Percentiles rank a stretch among this genome's conserved stretches.
These are phyloP conservation scores for Stegastes partitus DNA, from an alignment of 2,113 vertebrate genomes.

Conservation along the genomic window DNA sequence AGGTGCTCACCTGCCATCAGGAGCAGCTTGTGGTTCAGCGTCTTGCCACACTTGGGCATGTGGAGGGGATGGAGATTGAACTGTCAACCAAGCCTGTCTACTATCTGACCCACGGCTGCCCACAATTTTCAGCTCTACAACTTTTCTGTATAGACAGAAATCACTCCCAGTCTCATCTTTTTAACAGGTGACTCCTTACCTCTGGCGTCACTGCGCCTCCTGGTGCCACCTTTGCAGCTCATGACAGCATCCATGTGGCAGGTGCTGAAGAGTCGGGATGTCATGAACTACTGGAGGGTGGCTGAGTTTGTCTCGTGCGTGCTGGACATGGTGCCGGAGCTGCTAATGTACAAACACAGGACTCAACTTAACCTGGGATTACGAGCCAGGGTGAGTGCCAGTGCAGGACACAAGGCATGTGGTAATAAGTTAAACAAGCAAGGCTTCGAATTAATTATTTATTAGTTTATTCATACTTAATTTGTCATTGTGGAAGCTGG, in stretches of 20 bases:
- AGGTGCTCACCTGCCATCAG: too few species aligned
- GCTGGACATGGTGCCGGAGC: slow-evolving; percentile 77
- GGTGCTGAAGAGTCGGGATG: slow-evolving; percentile 65
- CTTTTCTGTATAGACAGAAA: background rate
- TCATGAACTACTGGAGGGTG: slow-evolving; percentile 79
- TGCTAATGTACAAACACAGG: slow-evolving; percentile 82
- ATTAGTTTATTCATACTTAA: background rate
- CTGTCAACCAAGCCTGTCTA: too few species aligned
- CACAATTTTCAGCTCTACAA: too few species aligned
- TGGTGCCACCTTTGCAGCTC: slow-evolving; percentile 80
- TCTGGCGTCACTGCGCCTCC: slow-evolving; percentile 68
- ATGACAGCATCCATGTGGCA: slow-evolving; percentile 80
- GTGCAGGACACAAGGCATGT: background rate
- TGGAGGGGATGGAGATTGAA: too few species aligned
- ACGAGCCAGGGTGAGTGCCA: slow-evolving; percentile 82
- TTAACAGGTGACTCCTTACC: slow-evolving; percentile 51
- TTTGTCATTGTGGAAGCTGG: background rate
- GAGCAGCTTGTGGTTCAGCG: too few species aligned
- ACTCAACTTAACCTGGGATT: slow-evolving; percentile 83
- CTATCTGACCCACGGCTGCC: too few species aligned
- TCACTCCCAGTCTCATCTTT: background rate
- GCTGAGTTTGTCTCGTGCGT: slow-evolving; percentile 81
- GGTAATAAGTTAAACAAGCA: background rate
- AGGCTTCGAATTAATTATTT: background rate
- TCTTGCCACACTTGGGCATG: too few species aligned